Evolutionary conservation across 1,140 invertebrate genomes (phyloP), one percentile per base, ranked within the genome.

Genomic region (Arctopsyche grandis): DNA sequence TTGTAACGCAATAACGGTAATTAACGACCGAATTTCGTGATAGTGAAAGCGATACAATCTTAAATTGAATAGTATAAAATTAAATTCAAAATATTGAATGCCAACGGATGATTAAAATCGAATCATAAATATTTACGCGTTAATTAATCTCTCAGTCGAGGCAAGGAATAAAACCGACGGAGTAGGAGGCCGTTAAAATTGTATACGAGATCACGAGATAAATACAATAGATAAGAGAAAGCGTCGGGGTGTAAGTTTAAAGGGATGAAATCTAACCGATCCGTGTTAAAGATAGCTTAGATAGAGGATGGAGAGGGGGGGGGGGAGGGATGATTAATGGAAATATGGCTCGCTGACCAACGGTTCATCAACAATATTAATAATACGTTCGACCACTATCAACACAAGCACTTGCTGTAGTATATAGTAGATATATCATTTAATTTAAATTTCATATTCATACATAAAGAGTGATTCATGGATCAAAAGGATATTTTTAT

Each of bases 41-140:
- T 38, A 38, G 29, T 38, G 29, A 38, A 38, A 7, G 29, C 29
- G 29, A 38, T 4, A 38, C 29, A 7, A 38, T n/a, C n/a, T n/a
- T n/a, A n/a, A n/a, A n/a, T 7, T 38, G 3, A 38, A 38, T 38
- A 38, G 7, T 38, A 7, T 38, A 7, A 1, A 7, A 38, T 38
- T 38, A 1, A 1, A 38, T 7, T 7, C 7, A 38, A 38, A 38
- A 4, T 4, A 38, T 38, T 38, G 3, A 38, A 38, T 38, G 29
- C 7, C 1, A 38, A 38, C 7, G 29, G 3, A 7, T 38, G 7
- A 38, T 60, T 60, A 19, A 21, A 60, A 19, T 60, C 56, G 56
- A 19, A 60, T 21, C 56, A 60, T 60, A 60, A 60, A 60, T 60
- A 60, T 60, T 60, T 60, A 60, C 21, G 21, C 16, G 56, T 60